Base-by-base conservation (phyloP, 2,888 invertebrate species). In the Priocnemis perturbator region DNA sequence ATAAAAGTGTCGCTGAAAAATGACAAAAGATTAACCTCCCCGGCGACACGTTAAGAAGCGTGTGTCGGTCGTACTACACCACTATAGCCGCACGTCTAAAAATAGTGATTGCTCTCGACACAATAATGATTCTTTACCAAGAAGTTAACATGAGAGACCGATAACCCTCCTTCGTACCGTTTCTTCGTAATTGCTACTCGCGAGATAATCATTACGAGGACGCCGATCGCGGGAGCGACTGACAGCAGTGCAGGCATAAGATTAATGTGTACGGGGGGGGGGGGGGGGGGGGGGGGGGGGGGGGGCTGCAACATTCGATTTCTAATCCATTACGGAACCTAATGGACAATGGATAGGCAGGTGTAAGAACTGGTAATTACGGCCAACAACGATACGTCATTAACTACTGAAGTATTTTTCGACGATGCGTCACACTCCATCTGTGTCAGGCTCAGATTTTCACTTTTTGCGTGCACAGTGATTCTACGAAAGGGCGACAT, bases 111-210 rank as follows among this genome's bases (percentile, higher is more conserved):
- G 37, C 37, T 37, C 50, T 19, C 50, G 50, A 50, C 23, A 47
- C 26, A 48, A 50, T 50, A 48, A 60, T 60, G 21, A 50, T 48
- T 50, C 50, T 60, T 48, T 60, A 60, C 60, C 50, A 21, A 19
- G 60, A 60, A 65, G 30, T 66, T 67, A 60, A 66, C 57, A 17
- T 69, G 69, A 50, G 57, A 67, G 65, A 72, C 63, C 73, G 73
- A 77, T 77, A 73, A 75, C 60, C 69, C 61, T 56, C 44, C 56
- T 52, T 64, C 57, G 48, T 59, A 52, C 23, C 48, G 67, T 23
- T 60, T 60, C 58, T 52, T 60, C 52, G 67, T 76, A 76, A 69
- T 74, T 69, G 66, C 57, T 66, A 69, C 53, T 66, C 64, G 58
- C 58, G 71, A 64, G 76, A 73, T 71, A 45, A 47, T 59, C 37